Evolutionary conservation across 2,888 invertebrate genomes (phyloP).

Genomic region (Acanthoscelides obtectus): DNA sequence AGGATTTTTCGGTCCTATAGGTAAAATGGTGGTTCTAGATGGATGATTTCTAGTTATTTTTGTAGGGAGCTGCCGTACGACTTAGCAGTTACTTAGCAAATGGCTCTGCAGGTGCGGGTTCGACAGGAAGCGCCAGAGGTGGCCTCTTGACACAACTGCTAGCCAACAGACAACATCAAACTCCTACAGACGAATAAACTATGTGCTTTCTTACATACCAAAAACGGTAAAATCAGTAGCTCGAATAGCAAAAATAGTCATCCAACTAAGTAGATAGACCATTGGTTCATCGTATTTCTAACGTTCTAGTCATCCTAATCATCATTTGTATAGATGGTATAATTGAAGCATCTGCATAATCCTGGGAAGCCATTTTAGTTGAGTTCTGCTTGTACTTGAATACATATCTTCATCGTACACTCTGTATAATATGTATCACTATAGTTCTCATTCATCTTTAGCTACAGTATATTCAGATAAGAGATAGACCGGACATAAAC

Average conservation of each 20-base stretch:
- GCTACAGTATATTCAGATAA: no score
- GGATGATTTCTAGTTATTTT: not conserved
- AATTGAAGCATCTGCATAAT: not conserved
- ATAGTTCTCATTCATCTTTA: not conserved
- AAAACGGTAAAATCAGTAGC: not conserved
- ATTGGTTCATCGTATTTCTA: not conserved
- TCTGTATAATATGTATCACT: not conserved
- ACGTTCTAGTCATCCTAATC: not conserved
- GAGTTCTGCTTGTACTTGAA: not conserved
- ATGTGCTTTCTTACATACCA: not conserved
- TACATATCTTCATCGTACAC: not conserved
- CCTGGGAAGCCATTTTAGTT: not conserved
- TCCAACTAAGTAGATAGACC: not conserved
- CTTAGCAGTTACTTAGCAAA: not conserved
- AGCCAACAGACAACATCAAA: not conserved
- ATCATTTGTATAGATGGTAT: not conserved
- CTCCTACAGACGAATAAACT: not conserved
- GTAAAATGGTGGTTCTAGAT: no score
- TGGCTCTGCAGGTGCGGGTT: not conserved
- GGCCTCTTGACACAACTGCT: not conserved
- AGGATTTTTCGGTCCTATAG: no score
- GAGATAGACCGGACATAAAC: no score
- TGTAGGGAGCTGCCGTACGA: not conserved
- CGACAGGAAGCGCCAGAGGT: not conserved
- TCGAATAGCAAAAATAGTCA: not conserved